These are phyloP conservation scores for Amphimallon solstitiale DNA, from an alignment of 2,888 invertebrate species.

Conservation along the genomic window DNA sequence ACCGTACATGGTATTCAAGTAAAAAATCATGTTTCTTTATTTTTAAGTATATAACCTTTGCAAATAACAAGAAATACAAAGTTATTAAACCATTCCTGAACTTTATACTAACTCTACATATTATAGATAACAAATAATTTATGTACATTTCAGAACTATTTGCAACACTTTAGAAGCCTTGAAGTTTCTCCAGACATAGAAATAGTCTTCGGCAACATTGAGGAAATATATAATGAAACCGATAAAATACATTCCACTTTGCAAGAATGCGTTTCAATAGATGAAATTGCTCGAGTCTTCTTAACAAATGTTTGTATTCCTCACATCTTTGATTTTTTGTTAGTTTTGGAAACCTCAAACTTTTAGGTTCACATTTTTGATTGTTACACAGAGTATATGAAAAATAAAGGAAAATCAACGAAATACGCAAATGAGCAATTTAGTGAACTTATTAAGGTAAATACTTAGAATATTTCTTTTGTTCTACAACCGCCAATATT, in stretches of 20 bases:
- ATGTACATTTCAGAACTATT: constrained; percentile 35
- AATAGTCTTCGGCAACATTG: constrained; percentile 55
- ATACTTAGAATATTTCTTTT: background rate
- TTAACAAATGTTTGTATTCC: constrained; percentile 51
- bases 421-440: constrained; percentile 50
- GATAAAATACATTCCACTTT: constrained; percentile 50
- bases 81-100: too few species aligned
- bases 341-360: background rate
- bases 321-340: background rate
- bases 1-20: too few species aligned
- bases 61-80: too few species aligned
- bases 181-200: constrained; percentile 14
- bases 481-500: background rate
- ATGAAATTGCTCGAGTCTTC: constrained; percentile 51
- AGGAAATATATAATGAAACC: constrained; percentile 50
- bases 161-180: constrained; percentile 25
- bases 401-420: constrained; percentile 28
- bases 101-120: too few species aligned
- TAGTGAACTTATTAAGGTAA: constrained; percentile 52
- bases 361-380: constrained; percentile 32
- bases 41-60: too few species aligned
- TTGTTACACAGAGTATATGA: constrained; percentile 26
- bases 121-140: too few species aligned
- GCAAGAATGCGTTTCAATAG: constrained; percentile 46
- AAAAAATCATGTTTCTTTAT: too few species aligned